phyloP scores from a whole-genome alignment of 2,888 invertebrate species.

The Plagiodera versicolora region DNA sequence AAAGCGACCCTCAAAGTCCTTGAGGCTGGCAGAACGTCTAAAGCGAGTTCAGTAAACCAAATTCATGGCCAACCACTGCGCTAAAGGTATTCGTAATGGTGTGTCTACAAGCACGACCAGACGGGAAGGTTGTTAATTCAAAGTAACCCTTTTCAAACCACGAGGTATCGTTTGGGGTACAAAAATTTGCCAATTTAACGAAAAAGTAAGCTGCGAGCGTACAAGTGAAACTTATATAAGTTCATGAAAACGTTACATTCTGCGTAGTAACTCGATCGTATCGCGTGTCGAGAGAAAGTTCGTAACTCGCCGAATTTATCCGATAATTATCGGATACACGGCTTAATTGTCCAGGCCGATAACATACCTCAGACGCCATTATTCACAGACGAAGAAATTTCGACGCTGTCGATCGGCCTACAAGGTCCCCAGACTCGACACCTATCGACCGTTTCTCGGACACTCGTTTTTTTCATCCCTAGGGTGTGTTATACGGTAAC shows the following conservation, averaged over 20 bases:
- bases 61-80: constrained; percentile 44
- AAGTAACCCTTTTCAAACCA: too few species aligned
- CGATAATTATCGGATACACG: not conserved
- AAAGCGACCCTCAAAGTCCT: constrained; percentile 17
- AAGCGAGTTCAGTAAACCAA: constrained; percentile 45
- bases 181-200: too few species aligned
- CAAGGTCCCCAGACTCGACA: not conserved
- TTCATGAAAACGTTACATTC: too few species aligned
- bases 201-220: too few species aligned
- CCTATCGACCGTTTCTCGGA: too few species aligned
- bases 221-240: too few species aligned
- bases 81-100: not conserved
- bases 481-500: too few species aligned
- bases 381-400: not conserved
- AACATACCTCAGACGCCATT: too few species aligned
- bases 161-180: too few species aligned
- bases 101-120: not conserved
- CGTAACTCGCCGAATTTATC: not conserved
- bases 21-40: constrained; percentile 18
- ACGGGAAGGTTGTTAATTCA: too few species aligned
- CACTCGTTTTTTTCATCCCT: too few species aligned
- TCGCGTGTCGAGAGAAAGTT: not conserved
- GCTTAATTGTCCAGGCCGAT: not conserved
- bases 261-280: not conserved
- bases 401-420: not conserved